Conservation (phyloP, 2,888 invertebrate species). For the Dicyrtomina minuta region DNA sequence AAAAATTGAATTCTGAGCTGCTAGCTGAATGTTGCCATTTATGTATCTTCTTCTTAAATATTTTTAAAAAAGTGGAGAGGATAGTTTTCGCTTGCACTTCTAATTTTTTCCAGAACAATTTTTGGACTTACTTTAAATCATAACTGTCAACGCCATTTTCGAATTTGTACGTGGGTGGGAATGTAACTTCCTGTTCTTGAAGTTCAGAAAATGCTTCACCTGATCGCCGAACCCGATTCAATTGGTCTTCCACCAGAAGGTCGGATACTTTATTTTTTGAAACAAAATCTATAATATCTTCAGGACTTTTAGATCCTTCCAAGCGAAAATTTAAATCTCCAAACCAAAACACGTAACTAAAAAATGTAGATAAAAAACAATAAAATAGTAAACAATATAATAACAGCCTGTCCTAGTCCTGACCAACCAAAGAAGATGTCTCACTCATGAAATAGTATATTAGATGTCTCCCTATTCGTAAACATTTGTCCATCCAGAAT, state of each 20-base stretch:
- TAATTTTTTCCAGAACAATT: neutral
- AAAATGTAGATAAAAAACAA: conserved; percentile 55
- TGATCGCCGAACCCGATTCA: conserved; percentile 68
- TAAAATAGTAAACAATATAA: conserved; percentile 39
- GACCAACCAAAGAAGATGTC: conserved; percentile 55
- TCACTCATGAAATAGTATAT: conserved; percentile 90
- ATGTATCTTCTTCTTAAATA: too few relatives aligned
- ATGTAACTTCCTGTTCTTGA: conserved; percentile 70
- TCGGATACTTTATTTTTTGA: conserved; percentile 66
- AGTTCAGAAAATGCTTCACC: conserved; percentile 83
- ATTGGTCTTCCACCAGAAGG: conserved; percentile 75
- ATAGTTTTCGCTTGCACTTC: too few relatives aligned
- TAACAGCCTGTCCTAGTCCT: too few relatives aligned
- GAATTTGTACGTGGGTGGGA: conserved; percentile 87
- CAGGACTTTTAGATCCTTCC: conserved; percentile 65
- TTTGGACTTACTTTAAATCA: conserved; percentile 68
- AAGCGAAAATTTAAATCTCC: conserved; percentile 87
- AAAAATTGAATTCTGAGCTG: too few relatives aligned
- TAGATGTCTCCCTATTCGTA: conserved; percentile 72
- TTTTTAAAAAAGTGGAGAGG: too few relatives aligned
- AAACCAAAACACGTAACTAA: conserved; percentile 85
- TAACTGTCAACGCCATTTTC: conserved; percentile 72
- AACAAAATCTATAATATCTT: conserved; percentile 68
- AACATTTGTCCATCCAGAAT: conserved; percentile 82
- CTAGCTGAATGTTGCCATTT: too few relatives aligned